Evolutionary conservation across 2,113 vertebrate genomes (phyloP), one percentile per base, ranked within the genome.

Genomic region (Zosterops borbonicus): DNA sequence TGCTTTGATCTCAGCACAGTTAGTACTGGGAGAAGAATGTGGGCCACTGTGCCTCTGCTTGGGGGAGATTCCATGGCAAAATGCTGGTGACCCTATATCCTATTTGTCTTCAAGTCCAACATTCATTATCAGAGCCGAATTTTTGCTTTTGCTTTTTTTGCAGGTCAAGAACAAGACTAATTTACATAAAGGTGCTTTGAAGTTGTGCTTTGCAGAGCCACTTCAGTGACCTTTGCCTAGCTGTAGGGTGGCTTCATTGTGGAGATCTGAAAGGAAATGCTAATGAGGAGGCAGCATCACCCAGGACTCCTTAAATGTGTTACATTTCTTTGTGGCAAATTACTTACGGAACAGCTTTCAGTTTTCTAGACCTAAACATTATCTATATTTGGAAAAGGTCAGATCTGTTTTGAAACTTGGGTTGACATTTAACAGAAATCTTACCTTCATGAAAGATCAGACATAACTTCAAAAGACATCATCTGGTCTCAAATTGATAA

Each of bases 21-120:
- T 70, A 15, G 14, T 42, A 18, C 47, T 42, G 59, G 19, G 35
- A n/a, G 11, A 50, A 31, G n/a, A 60, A 49, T 47, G n/a, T 17
- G 27, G 25, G 44, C 8, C 23, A n/a, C 13, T 64, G 27, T 5
- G 3, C 4, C 5, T 22, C 20, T 52, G 39, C 0, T 46, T 18
- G 29, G 29, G 19, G 19, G 41, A 70, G 28, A 68, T 64, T 11
- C 49, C 0, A 0, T 15, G 42, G 70, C 11, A 58, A 62, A 79
- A 75, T 27, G 39, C 29, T 77, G 59, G 4, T 28, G 4, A 16
- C 27, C 3, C 18, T 41, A 31, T 50, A 29, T 8, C 0, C 2
- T 6, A 31, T 11, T 52, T 31, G 3, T 83, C 21, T 52, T 74
- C 20, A 56, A 56, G 41, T 69, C 46, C 21, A 50, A 13, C 12